These are phyloP conservation scores for Melinopterus prodromus DNA, from an alignment of 2,888 invertebrate species.

Conservation along the genomic window DNA sequence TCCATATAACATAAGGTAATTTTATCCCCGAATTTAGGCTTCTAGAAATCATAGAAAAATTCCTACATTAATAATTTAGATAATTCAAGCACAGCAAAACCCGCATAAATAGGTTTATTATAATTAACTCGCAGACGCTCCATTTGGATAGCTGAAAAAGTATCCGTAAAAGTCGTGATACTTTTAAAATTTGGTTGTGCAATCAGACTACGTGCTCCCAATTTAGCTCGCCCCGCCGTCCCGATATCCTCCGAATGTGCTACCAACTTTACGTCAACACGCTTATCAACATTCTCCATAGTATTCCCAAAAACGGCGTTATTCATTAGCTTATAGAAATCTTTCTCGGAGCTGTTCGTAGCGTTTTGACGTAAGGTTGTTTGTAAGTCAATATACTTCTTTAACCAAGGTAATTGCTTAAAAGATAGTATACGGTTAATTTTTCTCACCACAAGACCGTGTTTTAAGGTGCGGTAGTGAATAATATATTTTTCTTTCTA, in stretches of 20 bases:
- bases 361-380: slow-evolving; percentile 8
- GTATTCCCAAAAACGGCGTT: too few relatives aligned
- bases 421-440: too few relatives aligned
- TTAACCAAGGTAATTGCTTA: too few relatives aligned
- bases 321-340: slow-evolving; percentile 31
- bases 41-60: slow-evolving; percentile 53
- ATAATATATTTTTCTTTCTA: too few relatives aligned
- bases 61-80: slow-evolving; percentile 57
- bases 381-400: too few relatives aligned
- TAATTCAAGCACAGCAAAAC: slow-evolving; percentile 55
- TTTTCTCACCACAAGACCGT: too few relatives aligned
- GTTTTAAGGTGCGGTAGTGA: too few relatives aligned
- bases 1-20: slow-evolving; percentile 48
- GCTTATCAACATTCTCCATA: slow-evolving; percentile 48
- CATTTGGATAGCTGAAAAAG: slow-evolving; percentile 46
- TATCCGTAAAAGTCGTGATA: too few relatives aligned
- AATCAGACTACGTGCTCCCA: too few relatives aligned
- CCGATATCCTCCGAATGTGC: slow-evolving; percentile 45
- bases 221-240: too few relatives aligned
- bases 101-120: slow-evolving; percentile 57
- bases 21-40: slow-evolving; percentile 45
- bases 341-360: slow-evolving; percentile 29
- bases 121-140: slow-evolving; percentile 15
- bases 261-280: slow-evolving; percentile 51
- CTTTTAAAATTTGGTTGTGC: too few relatives aligned